Conservation (phyloP, 2,888 invertebrate genomes). For the Machimus rusticus region DNA sequence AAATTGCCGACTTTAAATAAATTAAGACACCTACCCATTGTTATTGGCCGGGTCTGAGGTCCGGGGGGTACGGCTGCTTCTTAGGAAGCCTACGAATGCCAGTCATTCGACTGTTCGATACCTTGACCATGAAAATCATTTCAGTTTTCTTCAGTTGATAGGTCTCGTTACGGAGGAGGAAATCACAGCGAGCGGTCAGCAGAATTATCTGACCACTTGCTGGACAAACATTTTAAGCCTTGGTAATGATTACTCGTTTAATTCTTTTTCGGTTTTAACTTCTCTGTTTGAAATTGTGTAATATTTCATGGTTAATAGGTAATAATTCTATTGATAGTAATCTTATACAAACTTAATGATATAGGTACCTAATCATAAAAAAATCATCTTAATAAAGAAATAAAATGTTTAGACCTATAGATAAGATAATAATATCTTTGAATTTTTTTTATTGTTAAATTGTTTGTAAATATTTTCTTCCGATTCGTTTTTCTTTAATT, state of each 20-base stretch:
- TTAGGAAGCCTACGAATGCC: constrained; percentile 22
- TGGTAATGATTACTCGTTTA: background rate
- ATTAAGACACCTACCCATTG: constrained; percentile 41
- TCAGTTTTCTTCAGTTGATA: background rate
- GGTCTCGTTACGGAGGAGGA: background rate
- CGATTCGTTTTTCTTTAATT: no score
- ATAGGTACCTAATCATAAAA: background rate
- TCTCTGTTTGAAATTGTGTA: background rate
- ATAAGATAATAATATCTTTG: no score
- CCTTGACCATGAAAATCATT: constrained; percentile 15
- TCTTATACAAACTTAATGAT: background rate
- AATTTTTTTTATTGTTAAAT: no score
- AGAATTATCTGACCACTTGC: background rate
- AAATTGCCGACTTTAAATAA: constrained; percentile 37
- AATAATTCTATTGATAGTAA: no score
- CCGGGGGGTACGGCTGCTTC: constrained; percentile 7
- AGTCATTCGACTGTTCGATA: constrained; percentile 4
- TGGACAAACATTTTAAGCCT: background rate
- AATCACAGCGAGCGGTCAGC: constrained; percentile 35
- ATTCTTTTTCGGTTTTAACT: background rate
- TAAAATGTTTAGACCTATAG: no score
- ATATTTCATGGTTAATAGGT: background rate
- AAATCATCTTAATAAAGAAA: no score
- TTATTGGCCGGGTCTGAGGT: background rate
- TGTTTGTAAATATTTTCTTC: no score